These are phyloP conservation scores for Mus spretus DNA, from an alignment of 2,797 vertebrate species.

Conservation along the genomic window DNA sequence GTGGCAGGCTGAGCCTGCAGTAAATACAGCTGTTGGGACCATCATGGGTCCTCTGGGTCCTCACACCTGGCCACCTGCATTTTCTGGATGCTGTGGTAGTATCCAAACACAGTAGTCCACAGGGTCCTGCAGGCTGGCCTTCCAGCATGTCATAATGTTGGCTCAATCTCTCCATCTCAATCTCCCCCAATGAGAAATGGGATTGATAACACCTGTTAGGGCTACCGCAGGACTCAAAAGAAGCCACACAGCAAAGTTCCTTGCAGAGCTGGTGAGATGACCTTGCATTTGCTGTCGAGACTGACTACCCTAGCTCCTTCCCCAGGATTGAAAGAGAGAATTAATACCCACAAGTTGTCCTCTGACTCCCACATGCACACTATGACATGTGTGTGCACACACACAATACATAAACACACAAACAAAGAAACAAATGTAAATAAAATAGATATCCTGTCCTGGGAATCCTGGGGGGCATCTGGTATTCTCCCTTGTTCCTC, in stretches of 20 bases:
- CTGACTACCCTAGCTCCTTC: background rate
- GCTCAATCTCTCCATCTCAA: background rate
- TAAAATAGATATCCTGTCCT: background rate
- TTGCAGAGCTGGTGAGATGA: background rate
- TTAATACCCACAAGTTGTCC: background rate
- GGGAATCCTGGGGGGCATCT: background rate
- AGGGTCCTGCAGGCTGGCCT: background rate
- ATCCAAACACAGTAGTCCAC: background rate
- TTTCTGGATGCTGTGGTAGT: background rate
- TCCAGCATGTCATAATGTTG: background rate
- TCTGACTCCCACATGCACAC: background rate
- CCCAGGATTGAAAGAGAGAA: background rate
- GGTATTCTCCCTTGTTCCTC: background rate
- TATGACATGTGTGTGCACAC: background rate
- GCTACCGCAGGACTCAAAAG: background rate
- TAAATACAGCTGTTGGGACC: rapidly evolving
- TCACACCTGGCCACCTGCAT: background rate
- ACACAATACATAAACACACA: background rate
- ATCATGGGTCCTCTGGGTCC: background rate
- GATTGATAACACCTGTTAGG: background rate
- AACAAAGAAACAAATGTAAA: background rate
- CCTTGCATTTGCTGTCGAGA: background rate
- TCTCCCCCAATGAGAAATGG: constrained; percentile 12
- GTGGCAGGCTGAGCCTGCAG: background rate
- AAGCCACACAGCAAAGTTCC: background rate